Percentiles rank a stretch among this genome's conserved stretches.
Conservation (phyloP, 2,888 invertebrate genomes). For the Aromia moschata region DNA sequence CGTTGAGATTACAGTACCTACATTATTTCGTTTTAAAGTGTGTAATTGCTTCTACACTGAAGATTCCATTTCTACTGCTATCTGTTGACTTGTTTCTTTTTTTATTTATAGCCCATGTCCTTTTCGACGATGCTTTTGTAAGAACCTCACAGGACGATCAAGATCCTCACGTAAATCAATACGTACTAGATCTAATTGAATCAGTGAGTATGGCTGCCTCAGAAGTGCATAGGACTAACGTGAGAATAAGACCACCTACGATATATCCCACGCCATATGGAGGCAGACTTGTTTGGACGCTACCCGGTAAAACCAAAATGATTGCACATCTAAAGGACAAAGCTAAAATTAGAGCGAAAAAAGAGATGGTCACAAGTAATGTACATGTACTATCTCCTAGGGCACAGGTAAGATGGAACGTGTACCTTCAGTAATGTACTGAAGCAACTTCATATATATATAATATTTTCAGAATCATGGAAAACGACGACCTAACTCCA, state of each 20-base stretch:
- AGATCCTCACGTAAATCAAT: conserved; percentile 80
- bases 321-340: conserved; percentile 91
- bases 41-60: too few species aligned
- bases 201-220: conserved; percentile 81
- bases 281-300: conserved; percentile 82
- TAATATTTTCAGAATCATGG: conserved; percentile 53
- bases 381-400: conserved; percentile 94
- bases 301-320: conserved; percentile 86
- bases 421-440: too few species aligned
- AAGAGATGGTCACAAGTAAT: conserved; percentile 96
- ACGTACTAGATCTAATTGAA: conserved; percentile 77
- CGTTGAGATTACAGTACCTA: too few species aligned
- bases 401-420: conserved; percentile 82
- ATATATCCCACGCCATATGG: conserved; percentile 88
- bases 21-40: too few species aligned
- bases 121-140: conserved; percentile 87
- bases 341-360: conserved; percentile 82
- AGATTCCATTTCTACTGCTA: too few species aligned
- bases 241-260: conserved; percentile 72
- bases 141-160: conserved; percentile 69
- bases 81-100: too few species aligned
- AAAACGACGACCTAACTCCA: conserved; percentile 54
- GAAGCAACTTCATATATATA: too few species aligned
- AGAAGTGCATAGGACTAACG: conserved; percentile 74
- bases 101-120: conserved; percentile 79